Percentiles rank a stretch among this genome's conserved stretches.
These are phyloP conservation scores for Margarornis squamiger DNA, from an alignment of 2,797 vertebrate species.

Conservation along the genomic window DNA sequence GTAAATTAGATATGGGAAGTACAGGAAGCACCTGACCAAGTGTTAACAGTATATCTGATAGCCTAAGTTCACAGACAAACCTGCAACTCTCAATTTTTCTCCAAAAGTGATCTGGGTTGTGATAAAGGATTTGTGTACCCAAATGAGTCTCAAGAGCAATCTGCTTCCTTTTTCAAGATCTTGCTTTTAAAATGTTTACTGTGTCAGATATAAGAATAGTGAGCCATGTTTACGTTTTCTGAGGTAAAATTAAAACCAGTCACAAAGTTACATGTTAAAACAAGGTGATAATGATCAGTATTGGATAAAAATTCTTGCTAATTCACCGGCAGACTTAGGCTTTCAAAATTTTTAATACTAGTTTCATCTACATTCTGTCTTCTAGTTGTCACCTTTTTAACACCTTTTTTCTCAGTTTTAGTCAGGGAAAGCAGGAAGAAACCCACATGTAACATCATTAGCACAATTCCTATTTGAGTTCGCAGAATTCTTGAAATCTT, in stretches of 20 bases:
- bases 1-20: not conserved
- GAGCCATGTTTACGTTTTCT: not conserved
- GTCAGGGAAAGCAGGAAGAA: not conserved
- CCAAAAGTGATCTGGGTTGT: not conserved
- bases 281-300: not conserved
- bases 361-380: not conserved
- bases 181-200: not conserved
- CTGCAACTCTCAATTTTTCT: not conserved
- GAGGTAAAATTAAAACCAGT: not conserved
- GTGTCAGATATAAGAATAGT: not conserved
- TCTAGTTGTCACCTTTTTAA: not conserved
- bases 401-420: not conserved
- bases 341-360: not conserved
- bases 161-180: not conserved
- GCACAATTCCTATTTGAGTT: not conserved
- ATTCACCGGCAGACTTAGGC: not conserved
- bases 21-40: not conserved
- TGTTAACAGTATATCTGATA: not conserved
- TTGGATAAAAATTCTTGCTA: not conserved
- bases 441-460: not conserved
- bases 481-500: not conserved
- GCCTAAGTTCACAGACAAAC: not conserved
- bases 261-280: not conserved
- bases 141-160: not conserved
- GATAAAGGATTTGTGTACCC: not conserved